These are phyloP conservation scores for Leucania comma DNA, from an alignment of 2,888 invertebrate genomes.

Conservation along the genomic window DNA sequence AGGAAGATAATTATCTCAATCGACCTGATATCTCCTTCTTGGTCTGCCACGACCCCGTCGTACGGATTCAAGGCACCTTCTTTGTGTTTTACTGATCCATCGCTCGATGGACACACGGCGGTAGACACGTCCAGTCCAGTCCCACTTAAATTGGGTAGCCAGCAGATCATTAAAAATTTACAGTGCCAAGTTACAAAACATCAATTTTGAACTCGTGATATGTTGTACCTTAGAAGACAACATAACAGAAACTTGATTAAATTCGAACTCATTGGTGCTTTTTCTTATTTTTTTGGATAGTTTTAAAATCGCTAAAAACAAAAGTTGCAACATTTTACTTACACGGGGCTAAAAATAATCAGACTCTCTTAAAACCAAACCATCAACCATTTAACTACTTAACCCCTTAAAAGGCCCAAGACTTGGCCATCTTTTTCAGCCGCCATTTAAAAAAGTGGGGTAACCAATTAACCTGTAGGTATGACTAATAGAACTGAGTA, in stretches of 20 bases:
- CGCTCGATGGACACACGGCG: no score
- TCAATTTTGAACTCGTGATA: not conserved
- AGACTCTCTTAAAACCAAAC: not conserved
- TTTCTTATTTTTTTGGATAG: no score
- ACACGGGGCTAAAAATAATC: not conserved
- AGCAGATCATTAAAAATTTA: no score
- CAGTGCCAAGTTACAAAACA: slow-evolving; percentile 2
- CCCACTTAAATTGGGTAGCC: no score
- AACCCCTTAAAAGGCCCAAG: not conserved
- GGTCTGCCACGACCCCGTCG: no score
- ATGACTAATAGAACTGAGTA: slow-evolving; percentile 74
- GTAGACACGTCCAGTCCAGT: no score
- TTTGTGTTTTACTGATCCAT: no score
- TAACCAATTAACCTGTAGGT: slow-evolving; percentile 72
- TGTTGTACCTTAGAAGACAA: not conserved
- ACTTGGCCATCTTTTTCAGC: slow-evolving; percentile 25
- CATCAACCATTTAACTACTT: not conserved
- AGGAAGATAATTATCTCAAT: no score
- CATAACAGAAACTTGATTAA: not conserved
- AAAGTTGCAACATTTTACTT: not conserved
- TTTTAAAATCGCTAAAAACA: not conserved
- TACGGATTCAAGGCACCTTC: no score
- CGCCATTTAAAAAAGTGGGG: slow-evolving; percentile 66
- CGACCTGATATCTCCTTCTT: no score
- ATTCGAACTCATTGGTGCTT: not conserved